Evolutionary conservation across 2,113 vertebrate genomes (phyloP).

Genomic region (Pelmatolapia mariae): DNA sequence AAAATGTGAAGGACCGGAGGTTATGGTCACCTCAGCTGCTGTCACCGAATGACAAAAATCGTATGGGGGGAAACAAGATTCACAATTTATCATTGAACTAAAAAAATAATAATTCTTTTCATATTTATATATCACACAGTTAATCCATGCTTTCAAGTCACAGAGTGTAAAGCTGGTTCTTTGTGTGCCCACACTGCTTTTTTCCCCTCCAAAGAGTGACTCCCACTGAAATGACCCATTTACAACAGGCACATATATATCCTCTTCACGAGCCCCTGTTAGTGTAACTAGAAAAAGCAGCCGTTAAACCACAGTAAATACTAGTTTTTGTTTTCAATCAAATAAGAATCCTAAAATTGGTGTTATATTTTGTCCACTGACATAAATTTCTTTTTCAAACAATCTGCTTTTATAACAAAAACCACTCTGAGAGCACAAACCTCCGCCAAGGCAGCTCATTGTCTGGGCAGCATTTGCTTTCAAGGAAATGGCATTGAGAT

Average conservation of each 20-base stretch:
- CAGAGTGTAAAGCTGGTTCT: not conserved
- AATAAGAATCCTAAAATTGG: not conserved
- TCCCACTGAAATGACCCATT: not conserved
- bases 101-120: not conserved
- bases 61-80: not conserved
- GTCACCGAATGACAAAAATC: not conserved
- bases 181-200: not conserved
- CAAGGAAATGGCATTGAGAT: not conserved
- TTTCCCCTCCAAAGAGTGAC: not conserved
- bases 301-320: not conserved
- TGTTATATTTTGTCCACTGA: not conserved
- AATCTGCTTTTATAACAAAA: not conserved
- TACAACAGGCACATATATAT: not conserved
- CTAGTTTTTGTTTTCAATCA: not conserved
- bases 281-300: not conserved
- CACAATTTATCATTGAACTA: not conserved
- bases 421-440: not conserved
- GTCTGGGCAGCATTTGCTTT: not conserved
- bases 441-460: fast-evolving
- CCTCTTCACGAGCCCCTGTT: not conserved
- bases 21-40: not conserved
- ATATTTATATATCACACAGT: not conserved
- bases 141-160: not conserved
- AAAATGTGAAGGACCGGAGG: slow-evolving; percentile 31
- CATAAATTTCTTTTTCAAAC: not conserved